phyloP scores from a whole-genome alignment of 2,888 invertebrate genomes.

The Fragum fragum region DNA sequence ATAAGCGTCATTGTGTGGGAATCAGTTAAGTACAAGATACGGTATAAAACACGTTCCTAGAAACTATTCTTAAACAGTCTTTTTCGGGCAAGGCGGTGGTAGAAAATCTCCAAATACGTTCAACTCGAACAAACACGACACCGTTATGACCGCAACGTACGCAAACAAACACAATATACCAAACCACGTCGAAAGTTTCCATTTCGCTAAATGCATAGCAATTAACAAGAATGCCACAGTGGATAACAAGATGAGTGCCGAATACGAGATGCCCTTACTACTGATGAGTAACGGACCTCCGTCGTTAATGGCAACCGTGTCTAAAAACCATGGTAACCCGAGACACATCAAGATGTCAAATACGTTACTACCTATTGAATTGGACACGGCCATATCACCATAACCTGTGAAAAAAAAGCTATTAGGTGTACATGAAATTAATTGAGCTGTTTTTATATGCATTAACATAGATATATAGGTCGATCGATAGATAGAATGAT shows the following conservation, averaged over 20 bases:
- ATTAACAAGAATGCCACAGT: slow-evolving; percentile 92
- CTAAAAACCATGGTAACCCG: slow-evolving; percentile 85
- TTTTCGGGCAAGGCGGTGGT: slow-evolving; percentile 40
- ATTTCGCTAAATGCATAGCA: slow-evolving; percentile 90
- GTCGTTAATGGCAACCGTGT: slow-evolving; percentile 71
- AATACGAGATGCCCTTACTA: slow-evolving; percentile 94
- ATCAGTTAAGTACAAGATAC: no score
- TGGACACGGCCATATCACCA: slow-evolving; percentile 86
- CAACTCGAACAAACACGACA: slow-evolving; percentile 93
- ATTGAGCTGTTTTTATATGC: no score
- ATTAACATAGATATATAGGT: no score
- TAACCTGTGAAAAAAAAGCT: slow-evolving; percentile 77
- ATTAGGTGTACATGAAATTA: no score
- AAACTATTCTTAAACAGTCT: background rate
- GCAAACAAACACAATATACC: slow-evolving; percentile 90
- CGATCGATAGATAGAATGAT: no score
- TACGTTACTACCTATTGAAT: slow-evolving; percentile 85
- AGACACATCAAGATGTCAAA: slow-evolving; percentile 85
- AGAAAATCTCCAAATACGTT: slow-evolving; percentile 95
- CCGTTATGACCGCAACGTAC: slow-evolving; percentile 91
- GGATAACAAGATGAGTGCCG: slow-evolving; percentile 92
- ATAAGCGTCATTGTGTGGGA: no score
- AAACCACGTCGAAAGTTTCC: slow-evolving; percentile 90
- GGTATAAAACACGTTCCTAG: no score
- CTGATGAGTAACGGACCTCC: slow-evolving; percentile 92